phyloP scores from a whole-genome alignment of 2,888 invertebrate species.

The Synergus japonicus region DNA sequence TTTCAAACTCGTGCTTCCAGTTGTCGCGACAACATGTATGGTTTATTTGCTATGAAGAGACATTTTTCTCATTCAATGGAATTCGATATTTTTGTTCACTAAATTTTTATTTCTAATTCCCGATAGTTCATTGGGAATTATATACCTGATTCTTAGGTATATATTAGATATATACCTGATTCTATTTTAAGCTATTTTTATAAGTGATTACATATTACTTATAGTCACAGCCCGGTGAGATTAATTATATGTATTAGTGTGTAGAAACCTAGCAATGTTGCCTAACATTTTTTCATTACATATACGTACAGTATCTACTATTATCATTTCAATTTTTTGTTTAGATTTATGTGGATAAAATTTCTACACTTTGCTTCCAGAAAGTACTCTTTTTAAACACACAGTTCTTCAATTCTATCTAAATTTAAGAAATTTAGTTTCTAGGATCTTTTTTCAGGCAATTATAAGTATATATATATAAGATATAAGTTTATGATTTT shows the following conservation, averaged over 20 bases:
- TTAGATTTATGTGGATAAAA: neutral
- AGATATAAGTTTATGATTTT: neutral
- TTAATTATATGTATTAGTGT: neutral
- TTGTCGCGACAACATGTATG: neutral
- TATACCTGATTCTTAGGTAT: neutral
- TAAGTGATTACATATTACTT: slow-evolving; percentile 8
- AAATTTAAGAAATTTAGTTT: neutral
- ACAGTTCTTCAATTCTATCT: neutral
- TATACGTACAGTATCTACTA: neutral
- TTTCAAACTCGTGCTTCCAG: neutral
- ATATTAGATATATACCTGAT: neutral
- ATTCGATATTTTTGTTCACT: neutral
- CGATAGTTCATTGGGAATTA: neutral
- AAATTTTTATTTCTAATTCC: neutral
- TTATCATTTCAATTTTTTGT: neutral
- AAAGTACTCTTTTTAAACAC: neutral
- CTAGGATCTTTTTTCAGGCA: neutral
- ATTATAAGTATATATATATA: neutral
- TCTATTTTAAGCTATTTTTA: slow-evolving; percentile 23
- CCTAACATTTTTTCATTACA: neutral
- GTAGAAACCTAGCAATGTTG: neutral
- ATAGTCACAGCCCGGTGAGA: slow-evolving; percentile 21
- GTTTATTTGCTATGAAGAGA: neutral
- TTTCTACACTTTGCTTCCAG: neutral
- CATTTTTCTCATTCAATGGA: neutral